phyloP scores from a whole-genome alignment of 2,113 vertebrate species.

The Pollimyrus isidori region DNA sequence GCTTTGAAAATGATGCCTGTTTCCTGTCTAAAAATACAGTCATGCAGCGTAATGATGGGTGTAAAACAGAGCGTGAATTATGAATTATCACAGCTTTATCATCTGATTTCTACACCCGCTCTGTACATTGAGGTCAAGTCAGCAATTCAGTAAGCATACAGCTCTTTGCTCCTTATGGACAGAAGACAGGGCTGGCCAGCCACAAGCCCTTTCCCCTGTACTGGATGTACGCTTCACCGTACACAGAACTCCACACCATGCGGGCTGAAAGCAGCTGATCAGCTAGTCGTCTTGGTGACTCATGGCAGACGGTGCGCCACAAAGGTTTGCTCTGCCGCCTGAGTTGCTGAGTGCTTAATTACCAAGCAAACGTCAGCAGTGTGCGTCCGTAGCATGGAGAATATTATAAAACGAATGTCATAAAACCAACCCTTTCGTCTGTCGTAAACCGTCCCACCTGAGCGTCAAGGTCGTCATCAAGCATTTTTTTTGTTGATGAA shows the following conservation, averaged over 20 bases:
- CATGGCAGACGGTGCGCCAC: background rate
- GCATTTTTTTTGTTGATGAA: background rate
- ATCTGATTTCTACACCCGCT: background rate
- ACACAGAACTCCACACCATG: background rate
- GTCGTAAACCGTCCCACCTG: background rate
- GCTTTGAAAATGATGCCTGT: background rate
- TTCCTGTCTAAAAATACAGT: background rate
- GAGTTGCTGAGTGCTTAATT: background rate
- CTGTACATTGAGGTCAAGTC: background rate
- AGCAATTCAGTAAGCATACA: background rate
- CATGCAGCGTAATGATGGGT: background rate
- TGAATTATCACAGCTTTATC: background rate
- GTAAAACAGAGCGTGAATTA: background rate
- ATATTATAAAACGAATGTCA: background rate
- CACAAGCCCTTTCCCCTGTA: background rate
- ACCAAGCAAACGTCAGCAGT: background rate
- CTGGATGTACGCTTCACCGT: background rate
- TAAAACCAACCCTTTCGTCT: background rate
- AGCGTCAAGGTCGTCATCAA: background rate
- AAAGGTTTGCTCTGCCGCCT: background rate
- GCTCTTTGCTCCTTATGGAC: background rate
- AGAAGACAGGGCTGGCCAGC: background rate
- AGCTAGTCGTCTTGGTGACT: background rate
- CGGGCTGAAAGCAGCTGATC: background rate
- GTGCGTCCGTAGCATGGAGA: background rate